A percentile compares a stretch with the other conserved stretches of the same genome.
phyloP scores from a whole-genome alignment of 2,113 vertebrate genomes.

The Megatriorchis doriae region DNA sequence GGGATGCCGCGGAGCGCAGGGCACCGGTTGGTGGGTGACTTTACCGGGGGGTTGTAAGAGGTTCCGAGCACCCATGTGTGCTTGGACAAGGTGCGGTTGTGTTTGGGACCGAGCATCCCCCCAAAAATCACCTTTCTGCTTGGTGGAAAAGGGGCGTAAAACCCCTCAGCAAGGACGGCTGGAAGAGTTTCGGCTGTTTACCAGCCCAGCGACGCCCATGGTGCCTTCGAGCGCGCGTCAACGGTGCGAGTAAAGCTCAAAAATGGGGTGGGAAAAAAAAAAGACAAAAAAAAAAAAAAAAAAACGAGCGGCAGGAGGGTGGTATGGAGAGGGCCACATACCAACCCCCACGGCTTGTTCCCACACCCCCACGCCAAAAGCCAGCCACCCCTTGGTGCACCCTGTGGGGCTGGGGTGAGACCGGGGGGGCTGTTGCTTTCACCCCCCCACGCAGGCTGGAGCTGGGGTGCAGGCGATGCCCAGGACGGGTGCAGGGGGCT shows the following conservation, averaged over 20 bases:
- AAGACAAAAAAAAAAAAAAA: no score
- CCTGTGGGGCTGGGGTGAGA: background rate
- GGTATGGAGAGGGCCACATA: fast-evolving
- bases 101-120: fast-evolving
- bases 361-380: background rate
- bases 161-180: fast-evolving
- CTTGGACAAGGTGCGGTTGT: background rate
- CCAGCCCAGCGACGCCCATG: fast-evolving
- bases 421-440: fast-evolving
- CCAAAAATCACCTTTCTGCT: background rate
- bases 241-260: fast-evolving
- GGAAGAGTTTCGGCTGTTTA: background rate
- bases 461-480: background rate
- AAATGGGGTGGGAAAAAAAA: background rate
- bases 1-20: fast-evolving
- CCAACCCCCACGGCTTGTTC: background rate
- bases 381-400: background rate
- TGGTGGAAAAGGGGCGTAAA: fast-evolving
- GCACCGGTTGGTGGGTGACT: fast-evolving
- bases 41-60: fast-evolving
- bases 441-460: background rate
- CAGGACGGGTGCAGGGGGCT: background rate
- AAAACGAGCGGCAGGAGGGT: background rate
- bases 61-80: fast-evolving
- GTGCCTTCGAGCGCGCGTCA: fast-evolving